Conservation (phyloP, 37 sponge, comb jelly and placozoan species). For the Chondrilla cf. caribensis region DNA sequence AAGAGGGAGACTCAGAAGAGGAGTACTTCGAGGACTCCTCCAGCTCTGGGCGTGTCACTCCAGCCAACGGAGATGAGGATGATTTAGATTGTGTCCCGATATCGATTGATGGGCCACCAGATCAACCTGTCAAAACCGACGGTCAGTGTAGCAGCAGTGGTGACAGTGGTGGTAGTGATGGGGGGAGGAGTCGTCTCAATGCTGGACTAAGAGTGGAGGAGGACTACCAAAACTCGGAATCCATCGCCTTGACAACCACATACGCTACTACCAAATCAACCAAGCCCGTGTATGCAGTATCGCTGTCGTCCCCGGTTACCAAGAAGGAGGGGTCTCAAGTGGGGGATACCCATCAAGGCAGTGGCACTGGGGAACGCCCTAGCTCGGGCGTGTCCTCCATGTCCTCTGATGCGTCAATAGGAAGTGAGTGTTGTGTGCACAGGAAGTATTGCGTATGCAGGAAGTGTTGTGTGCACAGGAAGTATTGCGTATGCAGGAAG, state of each 20-base stretch:
- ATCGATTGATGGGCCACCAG: neutral
- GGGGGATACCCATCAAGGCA: neutral
- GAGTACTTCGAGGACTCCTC: conserved; percentile 9
- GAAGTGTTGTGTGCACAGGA: no score
- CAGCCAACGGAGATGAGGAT: neutral
- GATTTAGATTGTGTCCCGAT: neutral
- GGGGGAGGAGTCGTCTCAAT: neutral
- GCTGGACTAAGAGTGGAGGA: neutral
- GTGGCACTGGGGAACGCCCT: conserved; percentile 44
- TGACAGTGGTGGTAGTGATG: neutral
- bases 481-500: no score
- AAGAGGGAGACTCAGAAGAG: conserved; percentile 6
- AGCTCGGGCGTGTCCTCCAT: conserved; percentile 78
- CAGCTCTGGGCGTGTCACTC: conserved; percentile 13
- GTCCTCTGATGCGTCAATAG: conserved; percentile 57
- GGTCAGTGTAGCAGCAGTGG: neutral
- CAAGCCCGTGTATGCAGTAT: neutral
- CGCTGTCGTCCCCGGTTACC: neutral
- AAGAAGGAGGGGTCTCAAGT: neutral
- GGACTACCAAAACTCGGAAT: neutral
- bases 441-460: no score
- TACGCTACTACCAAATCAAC: neutral
- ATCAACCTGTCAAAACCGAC: neutral
- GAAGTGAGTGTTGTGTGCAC: conserved; percentile 35
- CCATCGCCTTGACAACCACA: neutral